phyloP scores from a whole-genome alignment of 1,140 invertebrate genomes.

The Lasioglossum baleicum region DNA sequence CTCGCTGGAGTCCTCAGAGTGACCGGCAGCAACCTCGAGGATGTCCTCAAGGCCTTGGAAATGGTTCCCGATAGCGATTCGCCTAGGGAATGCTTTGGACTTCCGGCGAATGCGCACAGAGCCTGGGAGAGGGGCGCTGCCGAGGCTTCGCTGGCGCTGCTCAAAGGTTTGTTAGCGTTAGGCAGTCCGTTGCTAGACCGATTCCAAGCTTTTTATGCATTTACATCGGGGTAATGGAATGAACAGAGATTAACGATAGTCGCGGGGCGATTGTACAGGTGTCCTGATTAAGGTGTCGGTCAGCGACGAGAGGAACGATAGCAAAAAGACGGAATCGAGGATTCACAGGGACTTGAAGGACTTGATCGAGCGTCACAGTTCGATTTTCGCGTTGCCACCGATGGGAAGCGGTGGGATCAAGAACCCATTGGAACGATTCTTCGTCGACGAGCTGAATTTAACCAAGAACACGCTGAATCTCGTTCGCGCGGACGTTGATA shows the following conservation, averaged over 20 bases:
- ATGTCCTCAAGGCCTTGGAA: conserved; percentile 83
- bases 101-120: conserved; percentile 90
- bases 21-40: conserved; percentile 81
- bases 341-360: conserved; percentile 64
- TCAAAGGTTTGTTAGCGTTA: conserved; percentile 80
- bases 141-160: conserved; percentile 82
- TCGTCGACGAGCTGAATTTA: conserved; percentile 64
- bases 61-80: conserved; percentile 84
- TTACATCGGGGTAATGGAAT: too few relatives aligned
- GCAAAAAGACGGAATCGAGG: conserved; percentile 40
- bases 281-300: conserved; percentile 59
- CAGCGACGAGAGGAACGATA: conserved; percentile 41
- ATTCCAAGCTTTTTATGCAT: too few relatives aligned
- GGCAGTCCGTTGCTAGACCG: too few relatives aligned
- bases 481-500: conserved; percentile 77
- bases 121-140: conserved; percentile 88
- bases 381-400: conserved; percentile 13
- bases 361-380: conserved; percentile 64
- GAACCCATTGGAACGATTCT: conserved; percentile 75
- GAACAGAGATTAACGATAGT: too few relatives aligned
- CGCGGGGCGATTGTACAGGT: conserved; percentile 46
- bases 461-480: conserved; percentile 77
- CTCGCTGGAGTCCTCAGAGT: conserved; percentile 80
- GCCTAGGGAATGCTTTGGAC: conserved; percentile 86
- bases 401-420: conserved; percentile 73